Conservation (phyloP, 2,113 vertebrate genomes). For the Cariama cristata region DNA sequence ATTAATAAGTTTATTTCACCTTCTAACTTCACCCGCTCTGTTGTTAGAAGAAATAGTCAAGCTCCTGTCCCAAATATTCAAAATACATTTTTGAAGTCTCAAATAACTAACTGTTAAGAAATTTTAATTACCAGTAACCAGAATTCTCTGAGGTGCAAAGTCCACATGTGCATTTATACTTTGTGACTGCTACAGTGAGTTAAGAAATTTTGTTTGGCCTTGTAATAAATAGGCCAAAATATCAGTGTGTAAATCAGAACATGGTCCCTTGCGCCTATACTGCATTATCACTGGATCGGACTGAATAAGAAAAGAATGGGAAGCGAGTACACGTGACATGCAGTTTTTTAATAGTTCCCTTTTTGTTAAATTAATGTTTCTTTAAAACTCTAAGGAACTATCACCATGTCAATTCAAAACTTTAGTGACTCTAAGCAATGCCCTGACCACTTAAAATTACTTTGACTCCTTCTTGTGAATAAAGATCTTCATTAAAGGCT, state of each 20-base stretch:
- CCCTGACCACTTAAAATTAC: not conserved
- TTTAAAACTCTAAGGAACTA: not conserved
- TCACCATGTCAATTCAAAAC: not conserved
- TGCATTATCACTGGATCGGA: not conserved
- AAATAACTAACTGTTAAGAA: not conserved
- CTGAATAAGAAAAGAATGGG: not conserved
- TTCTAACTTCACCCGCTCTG: not conserved
- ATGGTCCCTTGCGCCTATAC: too few species aligned
- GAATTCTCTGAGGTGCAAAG: not conserved
- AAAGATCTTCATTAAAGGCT: not conserved
- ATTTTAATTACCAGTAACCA: not conserved
- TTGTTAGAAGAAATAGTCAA: not conserved
- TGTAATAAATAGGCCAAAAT: not conserved
- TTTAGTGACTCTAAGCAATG: not conserved
- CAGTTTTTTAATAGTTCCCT: not conserved
- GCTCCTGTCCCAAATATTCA: not conserved
- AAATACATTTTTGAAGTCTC: not conserved
- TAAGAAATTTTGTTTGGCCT: not conserved
- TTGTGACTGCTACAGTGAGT: not conserved
- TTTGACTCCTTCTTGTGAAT: not conserved
- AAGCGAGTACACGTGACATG: fast-evolving
- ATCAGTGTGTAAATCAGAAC: not conserved
- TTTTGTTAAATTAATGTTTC: not conserved
- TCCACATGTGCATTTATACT: not conserved
- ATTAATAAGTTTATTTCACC: not conserved